phyloP scores from a whole-genome alignment of 2,113 vertebrate species.

The Chloropsis cyanopogon region DNA sequence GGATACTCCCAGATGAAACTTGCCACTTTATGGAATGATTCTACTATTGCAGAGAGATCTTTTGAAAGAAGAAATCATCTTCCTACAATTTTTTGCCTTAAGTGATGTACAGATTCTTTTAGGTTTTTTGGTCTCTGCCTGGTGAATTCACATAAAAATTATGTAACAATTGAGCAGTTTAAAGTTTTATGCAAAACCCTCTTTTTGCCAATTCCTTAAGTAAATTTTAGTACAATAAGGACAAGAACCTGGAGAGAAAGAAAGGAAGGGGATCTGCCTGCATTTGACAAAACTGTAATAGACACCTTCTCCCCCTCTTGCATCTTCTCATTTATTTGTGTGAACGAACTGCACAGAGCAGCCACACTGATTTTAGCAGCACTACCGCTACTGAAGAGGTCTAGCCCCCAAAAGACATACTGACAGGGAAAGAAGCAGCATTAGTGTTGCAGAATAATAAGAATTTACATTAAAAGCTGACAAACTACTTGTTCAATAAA shows the following conservation, averaged over 20 bases:
- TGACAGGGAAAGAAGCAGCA: neutral
- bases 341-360: neutral
- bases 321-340: neutral
- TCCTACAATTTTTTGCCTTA: neutral
- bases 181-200: neutral
- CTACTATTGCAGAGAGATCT: neutral
- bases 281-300: neutral
- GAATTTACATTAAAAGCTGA: neutral
- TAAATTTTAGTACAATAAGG: neutral
- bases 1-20: neutral
- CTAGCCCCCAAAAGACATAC: neutral
- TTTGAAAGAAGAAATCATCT: neutral
- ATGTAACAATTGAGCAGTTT: neutral
- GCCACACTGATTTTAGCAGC: neutral
- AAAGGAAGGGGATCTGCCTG: neutral
- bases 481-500: neutral
- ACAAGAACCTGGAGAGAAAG: neutral
- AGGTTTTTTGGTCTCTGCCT: neutral
- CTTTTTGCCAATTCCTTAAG: neutral
- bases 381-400: neutral
- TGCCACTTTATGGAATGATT: neutral
- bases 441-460: neutral
- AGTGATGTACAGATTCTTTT: neutral
- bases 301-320: neutral
- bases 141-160: neutral